These are phyloP conservation scores for Calonectris borealis DNA, from an alignment of 2,113 vertebrate genomes.

Conservation along the genomic window DNA sequence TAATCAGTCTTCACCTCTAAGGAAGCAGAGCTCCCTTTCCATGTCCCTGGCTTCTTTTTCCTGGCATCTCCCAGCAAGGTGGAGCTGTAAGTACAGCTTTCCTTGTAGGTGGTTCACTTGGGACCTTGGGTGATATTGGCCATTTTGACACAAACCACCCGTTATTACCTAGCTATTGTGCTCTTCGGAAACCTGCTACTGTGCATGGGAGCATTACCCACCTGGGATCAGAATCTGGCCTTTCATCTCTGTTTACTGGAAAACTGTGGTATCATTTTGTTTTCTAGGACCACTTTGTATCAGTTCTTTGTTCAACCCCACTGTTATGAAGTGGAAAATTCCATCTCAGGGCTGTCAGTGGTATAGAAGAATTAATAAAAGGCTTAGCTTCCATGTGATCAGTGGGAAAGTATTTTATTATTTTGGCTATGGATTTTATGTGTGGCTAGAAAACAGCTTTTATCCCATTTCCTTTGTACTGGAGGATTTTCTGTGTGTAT, in stretches of 20 bases:
- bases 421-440: neutral
- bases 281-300: neutral
- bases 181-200: neutral
- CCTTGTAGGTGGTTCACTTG: neutral
- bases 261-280: neutral
- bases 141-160: neutral
- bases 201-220: neutral
- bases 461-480: neutral
- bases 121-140: neutral
- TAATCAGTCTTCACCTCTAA: neutral
- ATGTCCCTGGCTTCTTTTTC: neutral
- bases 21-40: neutral
- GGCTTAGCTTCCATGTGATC: neutral
- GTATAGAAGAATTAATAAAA: neutral
- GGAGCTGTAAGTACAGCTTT: neutral
- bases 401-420: neutral
- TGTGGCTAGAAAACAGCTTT: neutral
- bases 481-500: neutral
- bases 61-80: neutral
- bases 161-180: neutral
- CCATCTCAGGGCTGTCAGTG: neutral
- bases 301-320: neutral
- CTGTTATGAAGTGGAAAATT: conserved; percentile 4
- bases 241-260: neutral
- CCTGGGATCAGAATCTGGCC: neutral